Base-by-base conservation (phyloP, 2,113 vertebrate species). In the Odontophorus gujanensis region DNA sequence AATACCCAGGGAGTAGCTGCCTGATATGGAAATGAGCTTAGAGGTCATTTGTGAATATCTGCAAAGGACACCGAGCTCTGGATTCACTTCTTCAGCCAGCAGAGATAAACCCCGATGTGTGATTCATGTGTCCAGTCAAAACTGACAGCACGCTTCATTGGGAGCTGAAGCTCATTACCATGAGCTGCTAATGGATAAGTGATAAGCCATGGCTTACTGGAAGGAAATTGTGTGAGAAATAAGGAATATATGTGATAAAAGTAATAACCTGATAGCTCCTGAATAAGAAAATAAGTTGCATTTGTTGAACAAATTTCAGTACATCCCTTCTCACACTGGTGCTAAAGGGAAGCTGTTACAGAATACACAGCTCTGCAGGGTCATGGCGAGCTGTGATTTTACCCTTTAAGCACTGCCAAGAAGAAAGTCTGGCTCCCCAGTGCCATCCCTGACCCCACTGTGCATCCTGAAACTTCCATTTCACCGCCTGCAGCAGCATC, bases 331-430 rank as follows among this genome's bases (percentile, higher is more conserved):
- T 86, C 76, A 65, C 47, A 5, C 38, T 67, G 57, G 30, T 78
- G 47, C 65, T 68, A 53, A 47, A 83, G 34, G 65, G 65, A 63
- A 77, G 55, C 68, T 8, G 1, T 57, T 63, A 77, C 68, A 90
- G 81, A 87, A 92, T 57, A 28, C 3, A 0, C 43, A 48, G 57
- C 83, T 88, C 65, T 1, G 0, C 6, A 48, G 69, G 59, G 32
- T 42, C 82, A 67, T 87, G 79, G 38, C 36, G 65, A 61, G 47
- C 58, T 34, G 28, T 45, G 78, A 57, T 76, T 90, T 82, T 68
- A 36, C n/a, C 57, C 83, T 94, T 90, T 34, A 89, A 66, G 45
- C 66, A 25, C 38, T 67, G 90, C 87, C 76, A 87, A 50, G 87
- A 77, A 94, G 87, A 87, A 93, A 77, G 45, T 94, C 90, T 9